Percentiles rank a stretch among this genome's conserved stretches.
Conservation (phyloP, 35 echinoderm and acorn worm species). For the Hemicentrotus pulcherrimus region DNA sequence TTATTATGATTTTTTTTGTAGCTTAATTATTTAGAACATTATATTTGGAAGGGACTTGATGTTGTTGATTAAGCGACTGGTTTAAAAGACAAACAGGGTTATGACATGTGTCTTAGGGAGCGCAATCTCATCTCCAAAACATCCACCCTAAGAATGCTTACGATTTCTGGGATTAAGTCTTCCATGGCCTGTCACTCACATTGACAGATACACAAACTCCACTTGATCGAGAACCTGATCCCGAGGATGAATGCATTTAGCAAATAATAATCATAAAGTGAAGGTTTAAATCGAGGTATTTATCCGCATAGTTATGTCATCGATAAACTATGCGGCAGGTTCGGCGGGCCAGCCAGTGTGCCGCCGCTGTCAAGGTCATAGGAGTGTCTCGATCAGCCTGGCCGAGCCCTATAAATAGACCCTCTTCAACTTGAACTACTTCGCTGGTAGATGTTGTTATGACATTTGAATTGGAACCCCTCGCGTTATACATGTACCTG, state of each 20-base stretch:
- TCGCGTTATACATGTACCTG: not conserved
- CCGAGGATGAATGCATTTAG: slow-evolving; percentile 17
- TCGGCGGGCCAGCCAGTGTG: slow-evolving; percentile 5
- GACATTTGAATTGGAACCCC: not conserved
- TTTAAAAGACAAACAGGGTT: not conserved
- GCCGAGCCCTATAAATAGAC: slow-evolving; percentile 18
- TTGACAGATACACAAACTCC: not conserved
- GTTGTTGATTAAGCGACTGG: not conserved
- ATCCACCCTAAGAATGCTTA: not conserved
- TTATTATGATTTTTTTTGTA: not conserved
- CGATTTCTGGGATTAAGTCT: not conserved
- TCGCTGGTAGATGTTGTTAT: not conserved
- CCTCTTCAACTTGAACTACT: slow-evolving; percentile 21
- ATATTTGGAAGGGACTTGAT: not conserved
- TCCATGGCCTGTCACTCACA: not conserved
- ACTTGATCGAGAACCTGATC: slow-evolving; percentile 17
- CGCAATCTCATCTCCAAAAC: not conserved
- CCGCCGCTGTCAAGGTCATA: slow-evolving; percentile 22
- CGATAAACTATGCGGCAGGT: not conserved
- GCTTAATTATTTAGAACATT: not conserved
- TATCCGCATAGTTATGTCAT: slow-evolving; percentile 36
- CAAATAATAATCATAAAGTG: not conserved
- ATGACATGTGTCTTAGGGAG: not conserved
- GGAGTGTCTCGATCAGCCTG: not conserved
- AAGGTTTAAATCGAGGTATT: slow-evolving; percentile 1